Evolutionary conservation across 1,140 invertebrate genomes (phyloP).

Genomic region (Uloborus diversus): DNA sequence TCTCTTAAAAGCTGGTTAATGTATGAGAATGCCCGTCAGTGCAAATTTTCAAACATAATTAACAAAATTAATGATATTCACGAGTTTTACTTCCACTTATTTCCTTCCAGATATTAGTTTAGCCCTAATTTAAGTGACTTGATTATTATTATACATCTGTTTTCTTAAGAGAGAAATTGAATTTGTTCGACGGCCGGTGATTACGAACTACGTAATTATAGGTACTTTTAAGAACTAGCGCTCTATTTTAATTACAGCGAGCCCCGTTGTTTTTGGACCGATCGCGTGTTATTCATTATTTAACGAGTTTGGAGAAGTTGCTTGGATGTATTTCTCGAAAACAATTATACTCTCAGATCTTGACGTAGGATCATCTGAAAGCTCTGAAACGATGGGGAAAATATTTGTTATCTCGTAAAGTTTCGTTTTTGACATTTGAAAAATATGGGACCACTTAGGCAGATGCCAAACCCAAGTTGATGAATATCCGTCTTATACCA

Average conservation of each 20-base stretch:
- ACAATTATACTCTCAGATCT: no score
- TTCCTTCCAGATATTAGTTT: constrained; percentile 29
- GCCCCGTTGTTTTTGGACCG: constrained; percentile 22
- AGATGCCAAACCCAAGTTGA: no score
- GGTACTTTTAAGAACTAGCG: background rate
- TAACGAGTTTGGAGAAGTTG: no score
- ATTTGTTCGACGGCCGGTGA: constrained; percentile 9
- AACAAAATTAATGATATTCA: constrained; percentile 25
- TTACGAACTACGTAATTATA: constrained; percentile 23
- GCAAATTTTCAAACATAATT: constrained; percentile 28
- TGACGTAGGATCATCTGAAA: no score
- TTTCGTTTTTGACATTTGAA: no score
- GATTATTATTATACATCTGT: constrained; percentile 37
- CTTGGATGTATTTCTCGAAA: no score
- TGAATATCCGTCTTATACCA: no score
- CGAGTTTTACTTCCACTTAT: constrained; percentile 12
- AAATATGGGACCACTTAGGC: no score
- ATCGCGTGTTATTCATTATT: background rate
- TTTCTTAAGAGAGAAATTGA: constrained; percentile 34
- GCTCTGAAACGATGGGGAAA: no score
- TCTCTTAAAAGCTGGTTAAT: no score
- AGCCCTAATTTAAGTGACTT: constrained; percentile 16
- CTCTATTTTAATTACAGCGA: constrained; percentile 8
- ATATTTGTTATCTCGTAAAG: no score
- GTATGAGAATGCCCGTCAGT: no score